Evolutionary conservation across 2,888 invertebrate genomes (phyloP).

Genomic region (Melieria crassipennis): DNA sequence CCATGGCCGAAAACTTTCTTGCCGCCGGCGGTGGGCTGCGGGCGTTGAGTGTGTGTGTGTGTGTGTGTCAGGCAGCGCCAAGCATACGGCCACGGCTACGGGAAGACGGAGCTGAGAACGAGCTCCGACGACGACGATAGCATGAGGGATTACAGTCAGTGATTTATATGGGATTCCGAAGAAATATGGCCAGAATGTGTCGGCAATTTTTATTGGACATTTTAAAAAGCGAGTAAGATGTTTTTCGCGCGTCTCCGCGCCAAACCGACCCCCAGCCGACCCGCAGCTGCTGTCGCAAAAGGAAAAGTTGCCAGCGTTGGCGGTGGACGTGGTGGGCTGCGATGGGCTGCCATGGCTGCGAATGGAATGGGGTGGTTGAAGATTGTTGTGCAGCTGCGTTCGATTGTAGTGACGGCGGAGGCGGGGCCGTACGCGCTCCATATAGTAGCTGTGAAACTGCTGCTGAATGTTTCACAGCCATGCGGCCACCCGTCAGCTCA

Average conservation of each 20-base stretch:
- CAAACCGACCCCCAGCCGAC: slow-evolving; percentile 20
- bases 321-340: not conserved
- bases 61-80: not conserved
- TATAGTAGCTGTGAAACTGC: too few relatives aligned
- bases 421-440: too few relatives aligned
- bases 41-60: not conserved
- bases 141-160: slow-evolving; percentile 67
- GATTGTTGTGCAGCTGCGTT: slow-evolving; percentile 25
- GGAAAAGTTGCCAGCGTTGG: slow-evolving; percentile 15
- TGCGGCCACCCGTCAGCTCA: not conserved
- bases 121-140: slow-evolving; percentile 57
- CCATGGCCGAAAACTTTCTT: slow-evolving; percentile 24
- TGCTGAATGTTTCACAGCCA: too few relatives aligned
- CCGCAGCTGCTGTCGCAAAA: slow-evolving; percentile 26
- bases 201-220: slow-evolving; percentile 68
- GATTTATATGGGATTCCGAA: slow-evolving; percentile 67
- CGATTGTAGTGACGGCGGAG: not conserved
- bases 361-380: slow-evolving; percentile 40
- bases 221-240: slow-evolving; percentile 67
- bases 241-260: slow-evolving; percentile 52
- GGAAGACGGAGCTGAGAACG: slow-evolving; percentile 12
- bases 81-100: slow-evolving; percentile 4
- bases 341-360: not conserved
- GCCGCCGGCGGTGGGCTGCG: slow-evolving; percentile 5
- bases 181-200: slow-evolving; percentile 68